phyloP scores from a whole-genome alignment of 2,888 invertebrate genomes.

The Acleris cristana region DNA sequence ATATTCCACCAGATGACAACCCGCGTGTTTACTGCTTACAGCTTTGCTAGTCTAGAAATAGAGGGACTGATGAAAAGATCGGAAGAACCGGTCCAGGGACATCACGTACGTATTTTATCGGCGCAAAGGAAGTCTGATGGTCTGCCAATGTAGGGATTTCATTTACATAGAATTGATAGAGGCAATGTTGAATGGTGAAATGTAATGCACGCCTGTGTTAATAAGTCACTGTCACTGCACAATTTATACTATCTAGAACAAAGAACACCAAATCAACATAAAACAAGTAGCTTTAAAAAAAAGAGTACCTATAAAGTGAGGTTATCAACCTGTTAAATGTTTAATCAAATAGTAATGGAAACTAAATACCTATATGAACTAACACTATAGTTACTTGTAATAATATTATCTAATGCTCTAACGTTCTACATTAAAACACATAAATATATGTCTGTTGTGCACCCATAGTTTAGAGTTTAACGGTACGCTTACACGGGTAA shows the following conservation, averaged over 20 bases:
- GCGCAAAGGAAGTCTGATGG: constrained; percentile 58
- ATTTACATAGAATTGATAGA: constrained; percentile 37
- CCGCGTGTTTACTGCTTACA: constrained; percentile 66
- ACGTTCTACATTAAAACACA: too few relatives aligned
- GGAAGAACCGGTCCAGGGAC: constrained; percentile 64
- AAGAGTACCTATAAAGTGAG: too few relatives aligned
- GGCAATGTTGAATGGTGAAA: not conserved
- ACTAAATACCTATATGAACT: too few relatives aligned
- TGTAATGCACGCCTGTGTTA: not conserved
- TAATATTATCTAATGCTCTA: too few relatives aligned
- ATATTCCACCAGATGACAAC: constrained; percentile 72
- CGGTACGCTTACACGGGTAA: too few relatives aligned
- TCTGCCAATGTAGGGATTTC: constrained; percentile 43
- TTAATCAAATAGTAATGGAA: too few relatives aligned
- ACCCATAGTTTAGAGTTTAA: too few relatives aligned
- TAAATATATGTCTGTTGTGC: too few relatives aligned
- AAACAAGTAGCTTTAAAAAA: too few relatives aligned
- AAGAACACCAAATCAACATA: too few relatives aligned
- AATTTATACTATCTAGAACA: not conserved
- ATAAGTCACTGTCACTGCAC: not conserved
- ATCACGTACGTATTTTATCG: constrained; percentile 79
- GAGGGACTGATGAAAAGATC: constrained; percentile 69
- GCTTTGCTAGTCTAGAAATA: constrained; percentile 46
- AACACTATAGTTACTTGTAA: too few relatives aligned
- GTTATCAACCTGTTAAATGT: too few relatives aligned